Conservation (phyloP, 2,888 invertebrate genomes). For the Cantharis rustica region DNA sequence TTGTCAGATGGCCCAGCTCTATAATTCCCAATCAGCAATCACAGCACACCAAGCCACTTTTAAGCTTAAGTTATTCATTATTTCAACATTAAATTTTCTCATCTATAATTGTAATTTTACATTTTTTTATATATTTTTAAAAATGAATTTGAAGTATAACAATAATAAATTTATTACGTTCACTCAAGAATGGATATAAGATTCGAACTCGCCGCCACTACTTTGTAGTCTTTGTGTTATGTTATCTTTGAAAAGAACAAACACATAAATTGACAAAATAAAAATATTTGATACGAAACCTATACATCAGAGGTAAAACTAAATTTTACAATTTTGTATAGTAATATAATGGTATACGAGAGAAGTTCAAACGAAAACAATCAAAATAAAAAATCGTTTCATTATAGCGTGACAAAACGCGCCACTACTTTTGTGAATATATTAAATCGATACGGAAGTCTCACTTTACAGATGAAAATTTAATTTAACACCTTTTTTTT, state of each 20-base stretch:
- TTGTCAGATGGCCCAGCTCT: too few species aligned
- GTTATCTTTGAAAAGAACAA: background rate
- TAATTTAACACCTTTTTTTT: background rate
- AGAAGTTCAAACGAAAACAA: background rate
- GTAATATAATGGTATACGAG: background rate
- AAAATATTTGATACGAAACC: background rate
- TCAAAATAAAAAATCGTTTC: background rate
- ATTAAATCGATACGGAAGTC: background rate
- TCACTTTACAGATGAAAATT: background rate
- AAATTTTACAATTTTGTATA: background rate
- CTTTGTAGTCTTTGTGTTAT: background rate
- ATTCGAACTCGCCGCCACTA: background rate
- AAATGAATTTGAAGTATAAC: too few species aligned
- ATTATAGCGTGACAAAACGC: background rate
- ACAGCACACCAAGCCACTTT: too few species aligned
- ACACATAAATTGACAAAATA: background rate
- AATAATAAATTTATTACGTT: background rate
- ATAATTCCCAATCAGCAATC: too few species aligned
- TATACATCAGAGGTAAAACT: background rate
- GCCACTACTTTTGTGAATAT: background rate
- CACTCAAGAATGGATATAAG: too few species aligned
- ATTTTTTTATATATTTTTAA: too few species aligned
- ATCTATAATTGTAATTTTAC: too few species aligned
- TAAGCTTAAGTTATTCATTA: too few species aligned
- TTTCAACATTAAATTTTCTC: too few species aligned